Conservation (phyloP, 2,888 invertebrate genomes). For the Idaea aversata region DNA sequence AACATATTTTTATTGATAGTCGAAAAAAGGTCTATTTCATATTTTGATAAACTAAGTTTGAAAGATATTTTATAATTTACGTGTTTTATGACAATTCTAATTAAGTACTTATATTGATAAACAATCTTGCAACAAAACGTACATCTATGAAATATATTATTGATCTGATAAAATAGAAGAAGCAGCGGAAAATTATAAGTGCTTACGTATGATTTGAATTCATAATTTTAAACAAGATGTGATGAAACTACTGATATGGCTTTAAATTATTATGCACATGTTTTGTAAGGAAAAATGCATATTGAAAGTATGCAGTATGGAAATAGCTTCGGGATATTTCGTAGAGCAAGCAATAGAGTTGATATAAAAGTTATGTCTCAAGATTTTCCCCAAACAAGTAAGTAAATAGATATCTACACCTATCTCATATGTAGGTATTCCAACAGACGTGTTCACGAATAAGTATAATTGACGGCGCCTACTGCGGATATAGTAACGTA, state of each 20-base stretch:
- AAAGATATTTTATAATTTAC: neutral
- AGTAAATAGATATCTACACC: no score
- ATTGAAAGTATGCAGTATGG: no score
- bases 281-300: no score
- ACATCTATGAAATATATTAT: neutral
- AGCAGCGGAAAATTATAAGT: neutral
- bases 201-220: neutral
- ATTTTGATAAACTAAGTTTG: neutral
- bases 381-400: no score
- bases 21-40: neutral
- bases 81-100: no score
- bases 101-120: no score
- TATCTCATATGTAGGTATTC: no score
- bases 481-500: slow-evolving; percentile 5
- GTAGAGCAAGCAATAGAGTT: no score
- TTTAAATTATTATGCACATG: no score
- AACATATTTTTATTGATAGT: neutral
- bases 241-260: neutral
- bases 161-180: neutral
- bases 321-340: no score
- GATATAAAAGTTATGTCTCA: no score
- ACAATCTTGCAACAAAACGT: neutral
- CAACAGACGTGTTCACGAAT: neutral
- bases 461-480: neutral
- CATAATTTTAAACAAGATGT: neutral